These are phyloP conservation scores for Peromyscus polionotus DNA, from an alignment of 2,113 vertebrate species.

Conservation along the genomic window DNA sequence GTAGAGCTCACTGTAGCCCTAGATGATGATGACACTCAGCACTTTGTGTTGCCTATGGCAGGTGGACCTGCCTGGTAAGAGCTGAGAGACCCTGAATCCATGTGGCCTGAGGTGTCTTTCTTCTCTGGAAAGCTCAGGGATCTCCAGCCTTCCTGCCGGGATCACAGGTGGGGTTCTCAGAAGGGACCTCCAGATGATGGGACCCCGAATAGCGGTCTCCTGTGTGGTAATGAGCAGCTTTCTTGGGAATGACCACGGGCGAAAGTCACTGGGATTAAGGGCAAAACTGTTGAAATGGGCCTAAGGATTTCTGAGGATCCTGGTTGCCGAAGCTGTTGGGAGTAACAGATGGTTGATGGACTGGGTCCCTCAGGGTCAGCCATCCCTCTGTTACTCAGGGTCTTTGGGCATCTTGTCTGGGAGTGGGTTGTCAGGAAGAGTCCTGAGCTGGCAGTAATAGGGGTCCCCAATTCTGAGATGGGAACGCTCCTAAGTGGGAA, in stretches of 20 bases:
- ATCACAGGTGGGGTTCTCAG: not conserved
- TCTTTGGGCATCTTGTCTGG: not conserved
- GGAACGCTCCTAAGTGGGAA: not conserved
- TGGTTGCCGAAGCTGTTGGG: too few species aligned
- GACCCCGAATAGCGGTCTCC: too few species aligned
- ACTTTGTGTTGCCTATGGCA: fast-evolving
- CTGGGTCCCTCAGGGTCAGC: not conserved
- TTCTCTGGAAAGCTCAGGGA: too few species aligned
- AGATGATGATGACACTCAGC: not conserved
- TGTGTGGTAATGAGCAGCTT: not conserved
- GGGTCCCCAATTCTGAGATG: not conserved
- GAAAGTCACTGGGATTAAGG: not conserved
- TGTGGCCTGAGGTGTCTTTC: too few species aligned
- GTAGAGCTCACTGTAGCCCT: not conserved
- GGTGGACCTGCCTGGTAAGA: fast-evolving
- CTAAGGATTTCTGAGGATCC: not conserved
- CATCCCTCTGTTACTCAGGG: not conserved
- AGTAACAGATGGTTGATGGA: not conserved
- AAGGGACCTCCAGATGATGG: not conserved
- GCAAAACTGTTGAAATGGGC: not conserved
- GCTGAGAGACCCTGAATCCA: not conserved
- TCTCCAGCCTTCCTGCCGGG: not conserved
- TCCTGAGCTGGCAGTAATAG: not conserved
- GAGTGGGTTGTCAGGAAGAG: not conserved
- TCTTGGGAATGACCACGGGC: not conserved